phyloP scores from a whole-genome alignment of 2,797 vertebrate species.

The Fundulus diaphanus region DNA sequence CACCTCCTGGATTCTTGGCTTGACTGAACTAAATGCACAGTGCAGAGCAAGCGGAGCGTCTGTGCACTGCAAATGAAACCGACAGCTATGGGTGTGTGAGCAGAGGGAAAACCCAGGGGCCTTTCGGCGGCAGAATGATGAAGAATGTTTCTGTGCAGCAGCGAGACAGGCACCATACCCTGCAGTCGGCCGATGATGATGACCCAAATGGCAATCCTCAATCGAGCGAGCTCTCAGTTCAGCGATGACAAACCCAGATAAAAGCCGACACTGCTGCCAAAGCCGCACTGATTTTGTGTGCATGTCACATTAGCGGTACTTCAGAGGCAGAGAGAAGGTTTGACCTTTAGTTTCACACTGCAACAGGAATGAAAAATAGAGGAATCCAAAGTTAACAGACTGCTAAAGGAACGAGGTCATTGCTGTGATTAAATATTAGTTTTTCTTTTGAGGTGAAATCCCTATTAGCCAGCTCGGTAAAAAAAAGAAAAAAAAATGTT shows the following conservation, averaged over 20 bases:
- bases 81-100: slow-evolving; percentile 49
- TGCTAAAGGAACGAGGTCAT: slow-evolving; percentile 14
- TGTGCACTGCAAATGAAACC: slow-evolving; percentile 56
- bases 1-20: slow-evolving; percentile 53
- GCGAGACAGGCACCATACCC: slow-evolving; percentile 55
- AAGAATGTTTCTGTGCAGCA: slow-evolving; percentile 38
- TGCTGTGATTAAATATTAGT: slow-evolving; percentile 18
- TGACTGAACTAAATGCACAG: slow-evolving; percentile 52
- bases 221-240: slow-evolving; percentile 55
- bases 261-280: slow-evolving; percentile 60
- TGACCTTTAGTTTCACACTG: slow-evolving; percentile 61
- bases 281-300: slow-evolving; percentile 50
- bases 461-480: not conserved
- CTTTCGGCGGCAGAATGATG: slow-evolving; percentile 36
- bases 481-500: no score
- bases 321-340: slow-evolving; percentile 42
- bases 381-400: slow-evolving; percentile 21
- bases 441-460: slow-evolving; percentile 35
- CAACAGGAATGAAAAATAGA: slow-evolving; percentile 10
- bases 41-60: slow-evolving; percentile 51
- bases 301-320: slow-evolving; percentile 53
- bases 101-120: slow-evolving; percentile 28
- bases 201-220: slow-evolving; percentile 67
- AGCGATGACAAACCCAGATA: slow-evolving; percentile 55
- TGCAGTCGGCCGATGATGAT: slow-evolving; percentile 56